phyloP scores from a whole-genome alignment of 2,113 vertebrate genomes.

The Andinoacara biseriatus region DNA sequence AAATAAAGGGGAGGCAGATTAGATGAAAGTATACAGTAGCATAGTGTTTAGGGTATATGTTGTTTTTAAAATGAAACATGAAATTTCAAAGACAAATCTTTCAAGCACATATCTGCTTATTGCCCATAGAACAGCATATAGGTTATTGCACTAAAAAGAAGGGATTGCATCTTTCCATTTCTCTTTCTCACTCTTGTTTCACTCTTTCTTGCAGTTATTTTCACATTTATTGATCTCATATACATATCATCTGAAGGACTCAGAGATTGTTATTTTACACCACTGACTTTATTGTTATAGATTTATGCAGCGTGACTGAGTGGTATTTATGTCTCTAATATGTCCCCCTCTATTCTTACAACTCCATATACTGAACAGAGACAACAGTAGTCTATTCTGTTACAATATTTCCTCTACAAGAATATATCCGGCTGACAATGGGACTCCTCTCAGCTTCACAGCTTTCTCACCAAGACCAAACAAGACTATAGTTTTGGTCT shows the following conservation, averaged over 20 bases:
- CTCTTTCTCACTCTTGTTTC: conserved; percentile 21
- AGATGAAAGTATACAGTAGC: conserved; percentile 8
- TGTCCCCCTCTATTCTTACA: conserved; percentile 10
- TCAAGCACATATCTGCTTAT: conserved; percentile 57
- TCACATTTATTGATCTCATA: conserved; percentile 54
- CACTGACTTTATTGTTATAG: conserved; percentile 50
- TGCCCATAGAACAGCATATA: conserved; percentile 46
- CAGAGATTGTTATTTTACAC: conserved; percentile 22
- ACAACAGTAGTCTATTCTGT: conserved; percentile 21
- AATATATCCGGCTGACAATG: conserved; percentile 34
- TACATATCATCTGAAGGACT: conserved; percentile 35
- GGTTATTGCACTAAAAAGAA: conserved; percentile 66
- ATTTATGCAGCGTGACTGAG: conserved; percentile 45
- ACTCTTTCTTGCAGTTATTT: conserved; percentile 33
- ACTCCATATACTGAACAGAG: neutral
- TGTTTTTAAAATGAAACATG: conserved; percentile 49
- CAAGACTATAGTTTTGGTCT: conserved; percentile 34
- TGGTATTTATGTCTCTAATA: conserved; percentile 49
- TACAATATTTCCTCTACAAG: conserved; percentile 6
- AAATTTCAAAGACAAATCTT: conserved; percentile 52
- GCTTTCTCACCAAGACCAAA: conserved; percentile 40
- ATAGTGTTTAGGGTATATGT: conserved; percentile 25
- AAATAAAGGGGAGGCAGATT: conserved; percentile 14
- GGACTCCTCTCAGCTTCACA: conserved; percentile 34
- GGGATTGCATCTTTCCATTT: conserved; percentile 47